phyloP scores from a whole-genome alignment of 2,113 vertebrate species.

The Corythaeola cristata region DNA sequence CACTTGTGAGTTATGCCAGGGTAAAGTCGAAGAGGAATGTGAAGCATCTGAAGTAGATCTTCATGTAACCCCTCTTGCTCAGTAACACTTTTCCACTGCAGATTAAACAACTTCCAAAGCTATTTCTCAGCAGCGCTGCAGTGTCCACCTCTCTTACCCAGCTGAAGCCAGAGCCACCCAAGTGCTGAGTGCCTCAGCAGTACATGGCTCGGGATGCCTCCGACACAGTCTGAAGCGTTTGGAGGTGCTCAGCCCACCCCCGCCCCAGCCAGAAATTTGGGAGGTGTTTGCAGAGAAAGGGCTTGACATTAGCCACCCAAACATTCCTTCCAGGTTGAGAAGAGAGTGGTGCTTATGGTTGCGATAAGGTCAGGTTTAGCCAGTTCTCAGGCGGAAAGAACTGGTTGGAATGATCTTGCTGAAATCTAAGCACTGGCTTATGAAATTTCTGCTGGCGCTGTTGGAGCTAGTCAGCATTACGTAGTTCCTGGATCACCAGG shows the following conservation, averaged over 20 bases:
- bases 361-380: neutral
- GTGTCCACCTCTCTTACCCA: fast-evolving
- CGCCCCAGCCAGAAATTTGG: neutral
- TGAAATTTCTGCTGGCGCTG: constrained; percentile 61
- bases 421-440: constrained; percentile 55
- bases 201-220: neutral
- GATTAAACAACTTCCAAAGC: neutral
- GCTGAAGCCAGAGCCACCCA: neutral
- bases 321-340: constrained; percentile 20
- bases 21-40: neutral
- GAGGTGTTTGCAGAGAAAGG: neutral
- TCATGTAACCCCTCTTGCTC: neutral
- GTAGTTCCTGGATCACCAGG: constrained; percentile 66
- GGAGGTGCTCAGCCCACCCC: neutral
- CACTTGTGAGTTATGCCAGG: neutral
- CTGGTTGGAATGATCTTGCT: neutral
- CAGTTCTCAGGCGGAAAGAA: neutral
- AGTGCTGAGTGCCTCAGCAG: fast-evolving
- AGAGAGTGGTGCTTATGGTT: neutral
- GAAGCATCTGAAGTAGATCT: neutral
- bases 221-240: fast-evolving
- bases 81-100: neutral
- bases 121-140: fast-evolving
- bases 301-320: neutral
- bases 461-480: constrained; percentile 67